phyloP scores from a whole-genome alignment of 1,140 invertebrate species.

The Camponotus floridanus region DNA sequence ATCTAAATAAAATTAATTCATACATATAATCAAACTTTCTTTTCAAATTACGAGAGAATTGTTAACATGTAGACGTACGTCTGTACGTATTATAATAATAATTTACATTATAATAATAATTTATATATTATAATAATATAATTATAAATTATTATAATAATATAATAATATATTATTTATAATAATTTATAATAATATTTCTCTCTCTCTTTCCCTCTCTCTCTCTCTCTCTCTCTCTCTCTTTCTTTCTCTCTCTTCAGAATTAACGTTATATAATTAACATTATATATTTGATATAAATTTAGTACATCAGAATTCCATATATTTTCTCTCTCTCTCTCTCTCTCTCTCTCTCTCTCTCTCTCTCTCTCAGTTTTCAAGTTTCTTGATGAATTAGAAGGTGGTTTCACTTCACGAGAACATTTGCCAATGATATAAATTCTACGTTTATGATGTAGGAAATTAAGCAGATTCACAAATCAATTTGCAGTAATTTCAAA shows the following conservation, averaged over 20 bases:
- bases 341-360: too few species aligned
- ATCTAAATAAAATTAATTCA: conserved; percentile 5
- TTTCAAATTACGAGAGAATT: conserved; percentile 25
- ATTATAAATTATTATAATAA: too few species aligned
- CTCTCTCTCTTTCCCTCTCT: too few species aligned
- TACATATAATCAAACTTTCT: not conserved
- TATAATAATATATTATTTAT: too few species aligned
- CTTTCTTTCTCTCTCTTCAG: too few species aligned
- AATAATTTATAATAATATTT: too few species aligned
- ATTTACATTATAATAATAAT: not conserved
- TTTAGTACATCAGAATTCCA: not conserved
- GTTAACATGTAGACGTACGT: not conserved
- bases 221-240: too few species aligned
- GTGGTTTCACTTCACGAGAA: not conserved
- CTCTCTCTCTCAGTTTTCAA: not conserved
- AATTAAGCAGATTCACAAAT: not conserved
- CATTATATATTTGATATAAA: not conserved
- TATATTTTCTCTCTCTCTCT: not conserved
- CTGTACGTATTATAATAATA: not conserved
- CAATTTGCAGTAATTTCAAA: not conserved
- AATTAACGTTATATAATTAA: conserved; percentile 34
- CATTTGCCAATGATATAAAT: not conserved
- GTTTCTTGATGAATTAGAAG: conserved; percentile 3
- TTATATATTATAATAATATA: too few species aligned
- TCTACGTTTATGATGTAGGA: not conserved